These are phyloP conservation scores for Beris morrisii DNA, from an alignment of 2,888 invertebrate genomes.

Conservation along the genomic window DNA sequence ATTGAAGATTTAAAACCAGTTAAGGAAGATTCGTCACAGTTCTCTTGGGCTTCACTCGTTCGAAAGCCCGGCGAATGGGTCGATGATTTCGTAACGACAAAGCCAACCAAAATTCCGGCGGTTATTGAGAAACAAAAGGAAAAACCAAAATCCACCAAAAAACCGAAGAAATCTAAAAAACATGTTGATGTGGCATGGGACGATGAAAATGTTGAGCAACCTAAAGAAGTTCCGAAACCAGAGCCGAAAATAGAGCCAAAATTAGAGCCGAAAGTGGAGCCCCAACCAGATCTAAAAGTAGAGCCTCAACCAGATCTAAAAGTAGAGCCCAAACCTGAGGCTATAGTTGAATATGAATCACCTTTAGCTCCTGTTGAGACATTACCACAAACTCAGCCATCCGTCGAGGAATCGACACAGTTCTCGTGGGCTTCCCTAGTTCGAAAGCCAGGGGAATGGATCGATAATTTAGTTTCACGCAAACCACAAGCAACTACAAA, in stretches of 20 bases:
- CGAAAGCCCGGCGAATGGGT: slow-evolving; percentile 52
- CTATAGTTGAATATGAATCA: no score
- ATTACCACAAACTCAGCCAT: no score
- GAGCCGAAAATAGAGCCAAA: no score
- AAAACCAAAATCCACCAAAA: neutral
- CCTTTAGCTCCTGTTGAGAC: no score
- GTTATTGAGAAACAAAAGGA: neutral
- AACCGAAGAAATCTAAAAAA: no score
- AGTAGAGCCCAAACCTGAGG: neutral
- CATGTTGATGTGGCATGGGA: no score
- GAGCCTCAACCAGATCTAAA: neutral
- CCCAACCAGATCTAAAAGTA: no score
- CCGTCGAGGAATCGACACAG: neutral
- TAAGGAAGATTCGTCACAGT: slow-evolving; percentile 33
- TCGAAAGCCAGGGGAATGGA: slow-evolving; percentile 51
- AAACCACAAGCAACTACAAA: slow-evolving; percentile 14
- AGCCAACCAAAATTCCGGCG: neutral
- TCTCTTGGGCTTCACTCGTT: slow-evolving; percentile 52
- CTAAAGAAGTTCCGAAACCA: no score
- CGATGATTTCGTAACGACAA: slow-evolving; percentile 39
- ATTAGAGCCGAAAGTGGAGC: no score
- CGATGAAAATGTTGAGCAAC: no score
- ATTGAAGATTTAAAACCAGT: slow-evolving; percentile 30
- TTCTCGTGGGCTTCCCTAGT: slow-evolving; percentile 52
- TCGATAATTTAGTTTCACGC: slow-evolving; percentile 41